Evolutionary conservation across 2,113 vertebrate species (phyloP).

Genomic region (Labrus mixtus): DNA sequence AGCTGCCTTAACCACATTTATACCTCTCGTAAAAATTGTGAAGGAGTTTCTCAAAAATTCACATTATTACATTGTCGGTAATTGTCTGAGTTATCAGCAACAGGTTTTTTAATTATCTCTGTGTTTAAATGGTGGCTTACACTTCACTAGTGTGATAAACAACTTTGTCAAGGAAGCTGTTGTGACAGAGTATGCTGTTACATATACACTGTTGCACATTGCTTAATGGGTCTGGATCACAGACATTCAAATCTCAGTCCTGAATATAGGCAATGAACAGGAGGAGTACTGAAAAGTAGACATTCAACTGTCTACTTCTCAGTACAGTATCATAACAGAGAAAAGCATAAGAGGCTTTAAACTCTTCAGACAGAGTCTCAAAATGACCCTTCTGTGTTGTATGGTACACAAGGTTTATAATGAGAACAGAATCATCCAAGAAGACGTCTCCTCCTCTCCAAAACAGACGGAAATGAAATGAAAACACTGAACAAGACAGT

Average conservation of each 20-base stretch:
- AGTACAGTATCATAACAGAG: not conserved
- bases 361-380: not conserved
- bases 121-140: not conserved
- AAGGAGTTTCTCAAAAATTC: not conserved
- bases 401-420: not conserved
- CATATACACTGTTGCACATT: not conserved
- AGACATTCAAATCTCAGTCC: not conserved
- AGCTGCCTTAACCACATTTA: not conserved
- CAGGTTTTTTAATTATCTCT: not conserved
- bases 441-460: not conserved
- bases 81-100: constrained; percentile 5
- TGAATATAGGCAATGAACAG: not conserved
- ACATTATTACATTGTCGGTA: not conserved
- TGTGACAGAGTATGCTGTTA: no score
- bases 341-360: not conserved
- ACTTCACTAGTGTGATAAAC: no score
- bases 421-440: no score
- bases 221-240: constrained; percentile 8
- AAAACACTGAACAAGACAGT: not conserved
- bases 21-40: not conserved
- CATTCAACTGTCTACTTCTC: no score
- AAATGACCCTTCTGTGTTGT: not conserved
- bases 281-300: not conserved
- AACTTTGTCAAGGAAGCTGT: no score
- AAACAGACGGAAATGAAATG: not conserved